phyloP scores from a whole-genome alignment of 1,140 invertebrate species.

The Heliothis subflexa region DNA sequence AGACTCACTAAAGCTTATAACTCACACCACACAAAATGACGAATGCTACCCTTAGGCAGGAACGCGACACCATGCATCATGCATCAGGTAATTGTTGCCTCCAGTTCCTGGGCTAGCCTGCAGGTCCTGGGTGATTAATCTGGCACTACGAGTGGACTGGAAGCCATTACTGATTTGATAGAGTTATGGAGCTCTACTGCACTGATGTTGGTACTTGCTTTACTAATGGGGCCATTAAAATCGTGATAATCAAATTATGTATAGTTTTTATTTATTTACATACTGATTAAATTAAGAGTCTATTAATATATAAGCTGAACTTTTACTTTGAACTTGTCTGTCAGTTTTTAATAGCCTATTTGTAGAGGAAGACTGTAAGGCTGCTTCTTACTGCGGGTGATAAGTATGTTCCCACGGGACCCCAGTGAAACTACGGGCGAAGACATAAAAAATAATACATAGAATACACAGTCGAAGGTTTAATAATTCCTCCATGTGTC shows the following conservation, averaged over 20 bases:
- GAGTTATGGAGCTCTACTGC: conserved; percentile 25
- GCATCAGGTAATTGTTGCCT: conserved; percentile 57
- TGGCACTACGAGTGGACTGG: conserved; percentile 21
- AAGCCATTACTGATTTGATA: conserved; percentile 44
- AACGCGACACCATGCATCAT: conserved; percentile 51
- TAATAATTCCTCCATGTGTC: no score
- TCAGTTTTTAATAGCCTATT: no score
- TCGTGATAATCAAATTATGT: background rate
- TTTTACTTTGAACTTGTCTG: no score
- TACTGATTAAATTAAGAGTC: no score
- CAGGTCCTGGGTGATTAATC: conserved; percentile 55
- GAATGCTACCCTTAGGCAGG: conserved; percentile 48
- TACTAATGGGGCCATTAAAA: background rate
- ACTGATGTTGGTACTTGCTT: conserved; percentile 5
- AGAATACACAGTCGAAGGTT: no score
- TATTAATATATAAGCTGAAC: no score
- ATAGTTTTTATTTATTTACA: background rate
- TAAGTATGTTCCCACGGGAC: no score
- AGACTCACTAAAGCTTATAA: conserved; percentile 1
- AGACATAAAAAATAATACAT: no score
- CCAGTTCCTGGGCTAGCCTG: conserved; percentile 46
- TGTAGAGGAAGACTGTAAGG: no score
- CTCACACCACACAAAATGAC: conserved; percentile 41
- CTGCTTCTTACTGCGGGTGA: no score
- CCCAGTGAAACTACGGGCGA: no score